Conservation (phyloP, 2,113 vertebrate genomes). For the Mus pahari region DNA sequence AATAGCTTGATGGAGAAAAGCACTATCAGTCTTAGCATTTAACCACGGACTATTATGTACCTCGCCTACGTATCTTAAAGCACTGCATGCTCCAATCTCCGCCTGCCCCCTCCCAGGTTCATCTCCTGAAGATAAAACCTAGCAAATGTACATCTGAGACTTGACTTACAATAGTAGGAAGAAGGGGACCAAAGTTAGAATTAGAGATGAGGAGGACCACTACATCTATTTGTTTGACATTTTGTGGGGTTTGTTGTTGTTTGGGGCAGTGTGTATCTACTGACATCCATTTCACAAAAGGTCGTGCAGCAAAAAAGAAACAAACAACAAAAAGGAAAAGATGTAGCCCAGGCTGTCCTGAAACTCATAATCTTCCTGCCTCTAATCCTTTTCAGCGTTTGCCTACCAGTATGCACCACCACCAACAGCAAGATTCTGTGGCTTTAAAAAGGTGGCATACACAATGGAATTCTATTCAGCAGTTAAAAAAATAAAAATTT, state of each 20-base stretch:
- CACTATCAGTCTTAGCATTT: conserved; percentile 14
- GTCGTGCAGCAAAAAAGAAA: neutral
- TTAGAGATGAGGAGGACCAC: neutral
- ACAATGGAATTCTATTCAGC: neutral
- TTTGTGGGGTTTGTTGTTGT: neutral
- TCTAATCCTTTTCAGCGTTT: neutral
- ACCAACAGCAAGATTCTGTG: neutral
- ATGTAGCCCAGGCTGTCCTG: neutral
- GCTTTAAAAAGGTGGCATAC: neutral
- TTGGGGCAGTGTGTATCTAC: neutral
- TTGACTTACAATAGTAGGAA: conserved; percentile 31
- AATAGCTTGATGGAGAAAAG: neutral
- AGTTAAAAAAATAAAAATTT: neutral
- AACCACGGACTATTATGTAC: neutral
- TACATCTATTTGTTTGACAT: conserved; percentile 30
- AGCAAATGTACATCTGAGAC: conserved; percentile 40
- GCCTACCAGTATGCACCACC: neutral
- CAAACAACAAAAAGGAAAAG: neutral
- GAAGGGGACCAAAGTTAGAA: conserved; percentile 1
- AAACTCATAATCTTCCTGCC: neutral
- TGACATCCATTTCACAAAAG: neutral
- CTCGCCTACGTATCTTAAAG: neutral
- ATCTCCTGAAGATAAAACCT: conserved; percentile 58
- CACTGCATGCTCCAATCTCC: neutral
- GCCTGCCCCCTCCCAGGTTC: neutral